Evolutionary conservation across 2,888 invertebrate genomes (phyloP).

Genomic region (Actias luna): DNA sequence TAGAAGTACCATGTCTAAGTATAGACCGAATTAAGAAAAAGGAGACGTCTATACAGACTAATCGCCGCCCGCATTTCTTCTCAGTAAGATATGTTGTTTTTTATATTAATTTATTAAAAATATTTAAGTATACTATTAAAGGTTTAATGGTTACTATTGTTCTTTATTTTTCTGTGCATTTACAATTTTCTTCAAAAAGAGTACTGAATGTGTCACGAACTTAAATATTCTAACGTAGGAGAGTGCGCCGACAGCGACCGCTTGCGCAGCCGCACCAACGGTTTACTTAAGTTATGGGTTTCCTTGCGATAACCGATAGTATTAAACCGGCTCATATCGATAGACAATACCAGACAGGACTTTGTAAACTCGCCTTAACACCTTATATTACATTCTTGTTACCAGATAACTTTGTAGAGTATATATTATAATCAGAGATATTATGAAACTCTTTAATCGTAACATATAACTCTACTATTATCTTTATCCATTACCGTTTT

Average conservation of each 20-base stretch:
- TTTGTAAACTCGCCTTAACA: not conserved
- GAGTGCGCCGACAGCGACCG: slow-evolving; percentile 41
- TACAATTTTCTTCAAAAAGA: not conserved
- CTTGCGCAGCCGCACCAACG: slow-evolving; percentile 50
- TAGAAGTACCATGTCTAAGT: too few relatives aligned
- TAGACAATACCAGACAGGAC: slow-evolving; percentile 3
- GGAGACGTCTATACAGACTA: too few relatives aligned
- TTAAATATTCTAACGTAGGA: slow-evolving; percentile 33
- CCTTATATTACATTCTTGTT: not conserved
- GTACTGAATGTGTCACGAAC: slow-evolving; percentile 26
- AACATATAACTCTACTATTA: too few relatives aligned
- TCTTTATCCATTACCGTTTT: too few relatives aligned
- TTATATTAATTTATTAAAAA: too few relatives aligned
- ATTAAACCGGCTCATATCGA: not conserved
- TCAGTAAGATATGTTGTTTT: too few relatives aligned
- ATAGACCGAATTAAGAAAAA: too few relatives aligned
- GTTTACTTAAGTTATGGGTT: slow-evolving; percentile 18
- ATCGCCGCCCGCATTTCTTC: too few relatives aligned
- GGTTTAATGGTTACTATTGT: not conserved
- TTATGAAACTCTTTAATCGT: too few relatives aligned
- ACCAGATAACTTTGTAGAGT: not conserved
- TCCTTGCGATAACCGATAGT: not conserved
- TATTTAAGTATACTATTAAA: too few relatives aligned
- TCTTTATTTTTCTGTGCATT: not conserved
- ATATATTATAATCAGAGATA: not conserved